Base-by-base conservation (phyloP, 2,888 invertebrate species). In the Cetonia aurata region DNA sequence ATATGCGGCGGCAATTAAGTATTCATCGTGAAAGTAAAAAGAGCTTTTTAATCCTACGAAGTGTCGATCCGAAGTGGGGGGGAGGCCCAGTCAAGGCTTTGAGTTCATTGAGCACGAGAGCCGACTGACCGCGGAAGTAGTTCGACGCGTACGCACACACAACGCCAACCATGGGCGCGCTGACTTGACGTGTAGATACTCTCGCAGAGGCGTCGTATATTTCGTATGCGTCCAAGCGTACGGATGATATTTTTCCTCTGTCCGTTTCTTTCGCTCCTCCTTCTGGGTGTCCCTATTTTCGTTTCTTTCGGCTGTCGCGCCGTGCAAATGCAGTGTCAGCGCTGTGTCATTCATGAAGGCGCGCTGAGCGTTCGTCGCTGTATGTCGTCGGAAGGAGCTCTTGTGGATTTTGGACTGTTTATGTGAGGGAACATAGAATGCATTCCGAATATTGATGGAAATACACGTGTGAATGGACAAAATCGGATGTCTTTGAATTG, bases 281-380 rank as follows among this genome's bases (percentile, higher is more conserved):
- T 68, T 59, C 48, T 68, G 42, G 48, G 60, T 53, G 53, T 53
- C 41, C 65, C 48, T 62, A 15, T 25, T 48, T 48, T 48, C 62
- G 46, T 62, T 62, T 48, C 13, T 50, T 15, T 62, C 48, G 48
- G 25, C 41, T 62, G 56, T 56, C 37, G 15, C 62, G 52, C 57
- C 57, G 69, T 72, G 72, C 72, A 71, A 72, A 72, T 72, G 68
- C 68, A 56, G 59, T 25, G 25, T 57, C 70, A 67, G 44, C 72
- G 71, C 71, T 60, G 60, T 71, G 72, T 72, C 72, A 72, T 72
- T 72, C 72, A 71, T 62, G 67, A 67, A 70, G 72, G 17, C 56
- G 41, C 37, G 13, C 37, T 15, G 37, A 9, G 15, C 37, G 37
- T 56, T 56, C 31, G 56, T 41, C 37, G 41, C 25, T 41, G 41